phyloP scores from a whole-genome alignment of 2,888 invertebrate genomes.

The Augiades crinisus region DNA sequence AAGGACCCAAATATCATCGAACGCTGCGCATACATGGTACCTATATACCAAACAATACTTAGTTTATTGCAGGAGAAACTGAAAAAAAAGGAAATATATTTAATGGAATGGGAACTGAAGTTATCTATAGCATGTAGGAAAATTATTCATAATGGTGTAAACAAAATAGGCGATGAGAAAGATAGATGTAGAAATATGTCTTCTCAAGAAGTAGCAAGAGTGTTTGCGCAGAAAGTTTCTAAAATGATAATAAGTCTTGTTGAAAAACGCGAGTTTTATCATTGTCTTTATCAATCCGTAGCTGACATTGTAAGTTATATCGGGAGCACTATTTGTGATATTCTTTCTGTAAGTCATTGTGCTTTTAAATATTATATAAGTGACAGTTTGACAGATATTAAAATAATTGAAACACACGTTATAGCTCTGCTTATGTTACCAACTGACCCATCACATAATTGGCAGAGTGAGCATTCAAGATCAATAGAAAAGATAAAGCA shows the following conservation, averaged over 20 bases:
- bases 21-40: not conserved
- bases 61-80: not conserved
- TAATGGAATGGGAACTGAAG: not conserved
- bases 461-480: not conserved
- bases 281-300: not conserved
- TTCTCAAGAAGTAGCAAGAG: not conserved
- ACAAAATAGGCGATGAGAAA: not conserved
- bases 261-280: not conserved
- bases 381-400: not conserved
- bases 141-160: not conserved
- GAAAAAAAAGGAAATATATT: slow-evolving; percentile 1
- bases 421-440: slow-evolving; percentile 1
- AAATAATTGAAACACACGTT: not conserved
- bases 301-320: not conserved
- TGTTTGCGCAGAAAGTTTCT: not conserved
- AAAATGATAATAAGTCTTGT: not conserved
- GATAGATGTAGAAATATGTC: not conserved
- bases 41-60: not conserved
- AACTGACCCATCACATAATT: not conserved
- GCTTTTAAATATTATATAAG: not conserved
- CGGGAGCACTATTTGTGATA: not conserved
- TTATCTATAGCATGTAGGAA: not conserved
- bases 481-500: not conserved
- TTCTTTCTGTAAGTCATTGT: not conserved
- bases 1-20: slow-evolving; percentile 1